Base-by-base conservation (phyloP, 2,113 vertebrate genomes). In the Sterrhoptilus dennistouni region DNA sequence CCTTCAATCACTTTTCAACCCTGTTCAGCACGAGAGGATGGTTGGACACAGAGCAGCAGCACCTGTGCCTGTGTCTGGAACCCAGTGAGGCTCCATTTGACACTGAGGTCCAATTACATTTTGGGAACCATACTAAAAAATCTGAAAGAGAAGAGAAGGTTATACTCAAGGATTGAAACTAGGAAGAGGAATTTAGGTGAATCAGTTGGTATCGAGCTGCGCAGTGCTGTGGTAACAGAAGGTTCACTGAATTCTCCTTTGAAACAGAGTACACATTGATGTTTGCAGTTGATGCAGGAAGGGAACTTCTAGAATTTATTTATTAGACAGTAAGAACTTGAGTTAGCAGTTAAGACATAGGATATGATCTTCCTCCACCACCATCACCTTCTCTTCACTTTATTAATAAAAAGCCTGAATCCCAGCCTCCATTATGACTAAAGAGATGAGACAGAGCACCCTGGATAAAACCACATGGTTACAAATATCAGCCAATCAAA, bases 21-120 rank as follows among this genome's bases (percentile, higher is more conserved):
- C 33, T 33, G 14, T 21, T 77, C 50, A 78, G 45, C 29, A 8
- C 11, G 5, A 1, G 2, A 83, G 49, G 18, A 76, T 31, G 11
- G 9, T 13, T 0, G 0, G 71, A 31, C 10, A 35, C 5, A 33
- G 35, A 68, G 40, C 40, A 61, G 2, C 12, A 44, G n/a, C 5
- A 1, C 21, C 35, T 47, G 14, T 29, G 19, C 40, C 69, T 61
- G 61, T 3, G 17, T 25, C 45, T 38, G 21, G 14, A 66, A 29
- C n/a, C 49, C 19, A 14, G 36, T 1, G 6, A 81, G 47, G 21
- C 12, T 71, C 29, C 21, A 12, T 68, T 50, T 56, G 33, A 52
- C 17, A 6, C 57, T 14, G 21, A 81, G 27, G 14, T 65, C 20
- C 45, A 69, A 6, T 11, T 33, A 49, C 3, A 8, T 10, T 13